Evolutionary conservation across 2,888 invertebrate genomes (phyloP).

Genomic region (Himalopsyche tibetana): DNA sequence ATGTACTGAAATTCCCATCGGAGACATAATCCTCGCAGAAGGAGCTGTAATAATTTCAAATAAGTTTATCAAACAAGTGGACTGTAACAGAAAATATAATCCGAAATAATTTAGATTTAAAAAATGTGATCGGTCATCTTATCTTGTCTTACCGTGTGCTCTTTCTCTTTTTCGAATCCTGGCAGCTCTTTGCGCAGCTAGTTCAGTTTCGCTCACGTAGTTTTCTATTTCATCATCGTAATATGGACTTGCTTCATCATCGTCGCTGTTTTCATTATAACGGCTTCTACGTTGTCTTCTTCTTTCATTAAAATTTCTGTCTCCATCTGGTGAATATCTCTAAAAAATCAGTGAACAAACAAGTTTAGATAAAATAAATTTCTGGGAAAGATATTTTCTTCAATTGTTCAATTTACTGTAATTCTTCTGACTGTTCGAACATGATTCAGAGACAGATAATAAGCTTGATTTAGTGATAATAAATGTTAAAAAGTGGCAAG

Average conservation of each 20-base stretch:
- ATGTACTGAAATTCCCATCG: constrained; percentile 81
- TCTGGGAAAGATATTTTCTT: neutral
- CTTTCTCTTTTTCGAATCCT: constrained; percentile 61
- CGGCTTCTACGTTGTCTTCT: constrained; percentile 50
- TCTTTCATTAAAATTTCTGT: constrained; percentile 47
- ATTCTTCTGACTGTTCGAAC: too few relatives aligned
- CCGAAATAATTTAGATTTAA: too few relatives aligned
- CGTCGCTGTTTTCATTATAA: constrained; percentile 59
- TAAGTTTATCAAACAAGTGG: neutral
- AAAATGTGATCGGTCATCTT: neutral
- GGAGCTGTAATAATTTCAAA: constrained; percentile 68
- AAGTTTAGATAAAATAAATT: neutral
- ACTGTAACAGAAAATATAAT: too few relatives aligned
- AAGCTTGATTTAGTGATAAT: too few relatives aligned
- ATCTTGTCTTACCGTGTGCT: constrained; percentile 54
- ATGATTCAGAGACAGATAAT: too few relatives aligned
- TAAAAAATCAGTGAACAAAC: neutral
- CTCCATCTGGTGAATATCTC: constrained; percentile 51
- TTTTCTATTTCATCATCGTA: constrained; percentile 61
- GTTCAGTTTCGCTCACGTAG: constrained; percentile 65
- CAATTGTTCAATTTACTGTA: too few relatives aligned
- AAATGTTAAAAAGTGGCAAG: too few relatives aligned
- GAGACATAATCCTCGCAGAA: constrained; percentile 82
- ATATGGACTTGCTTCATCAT: constrained; percentile 60
- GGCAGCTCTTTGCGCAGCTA: constrained; percentile 62